These are phyloP conservation scores for Contarinia nasturtii DNA, from an alignment of 1,140 invertebrate species.

Conservation along the genomic window DNA sequence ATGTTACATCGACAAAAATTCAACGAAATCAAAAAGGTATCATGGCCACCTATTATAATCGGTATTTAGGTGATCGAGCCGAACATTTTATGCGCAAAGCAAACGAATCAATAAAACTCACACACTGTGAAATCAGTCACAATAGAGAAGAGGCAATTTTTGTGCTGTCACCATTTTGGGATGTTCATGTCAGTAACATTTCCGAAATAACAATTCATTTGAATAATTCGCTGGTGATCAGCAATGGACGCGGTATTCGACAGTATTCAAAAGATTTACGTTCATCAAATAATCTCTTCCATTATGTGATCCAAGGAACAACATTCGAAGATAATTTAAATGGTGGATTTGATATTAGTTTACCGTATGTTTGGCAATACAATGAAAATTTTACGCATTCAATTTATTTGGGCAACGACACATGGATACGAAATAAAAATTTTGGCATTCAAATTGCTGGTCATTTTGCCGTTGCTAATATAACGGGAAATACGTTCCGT, in stretches of 20 bases:
- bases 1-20: conserved; percentile 50
- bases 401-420: conserved; percentile 68
- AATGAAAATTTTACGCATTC: conserved; percentile 88
- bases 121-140: conserved; percentile 60
- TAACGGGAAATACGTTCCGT: conserved; percentile 68
- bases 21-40: conserved; percentile 65
- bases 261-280: conserved; percentile 80
- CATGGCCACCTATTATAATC: conserved; percentile 73
- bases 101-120: conserved; percentile 67
- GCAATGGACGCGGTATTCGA: conserved; percentile 66
- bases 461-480: conserved; percentile 71
- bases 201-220: conserved; percentile 71
- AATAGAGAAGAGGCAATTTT: conserved; percentile 64
- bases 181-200: conserved; percentile 59
- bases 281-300: conserved; percentile 84
- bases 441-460: conserved; percentile 75
- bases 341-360: conserved; percentile 63
- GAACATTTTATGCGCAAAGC: conserved; percentile 71
- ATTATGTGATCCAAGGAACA: conserved; percentile 78
- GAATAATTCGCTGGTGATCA: conserved; percentile 61
- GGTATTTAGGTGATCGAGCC: conserved; percentile 61
- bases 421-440: conserved; percentile 66
- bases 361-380: conserved; percentile 90
- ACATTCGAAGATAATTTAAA: conserved; percentile 65
- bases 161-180: conserved; percentile 66